Evolutionary conservation across 2,113 vertebrate genomes (phyloP), one percentile per base, ranked within the genome.

Genomic region (Corydoras maculifer): DNA sequence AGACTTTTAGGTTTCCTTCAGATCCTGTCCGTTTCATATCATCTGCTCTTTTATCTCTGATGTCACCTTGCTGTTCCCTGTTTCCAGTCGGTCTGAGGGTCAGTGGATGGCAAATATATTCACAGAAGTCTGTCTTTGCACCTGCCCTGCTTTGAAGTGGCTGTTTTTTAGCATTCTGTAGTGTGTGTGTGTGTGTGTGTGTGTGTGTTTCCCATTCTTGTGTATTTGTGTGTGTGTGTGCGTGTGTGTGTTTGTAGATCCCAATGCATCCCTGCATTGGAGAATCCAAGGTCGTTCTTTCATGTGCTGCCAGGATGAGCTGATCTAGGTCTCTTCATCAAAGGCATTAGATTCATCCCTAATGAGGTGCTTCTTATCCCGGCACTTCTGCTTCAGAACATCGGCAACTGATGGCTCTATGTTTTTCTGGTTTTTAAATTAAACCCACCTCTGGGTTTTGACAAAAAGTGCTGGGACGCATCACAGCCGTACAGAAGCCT

Each of bases 71-170:
- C 49, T 50, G 50, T 67, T 11, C 31, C 32, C 29, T 58, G 51
- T 48, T 13, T 2, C 15, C 80, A 77, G 48, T 84, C 83, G 84
- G 82, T 70, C 77, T 83, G 80, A 81, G 84, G 80, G 58, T 86
- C 83, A 89, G 85, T 87, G 86, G 84, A 84, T 84, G 83, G 83
- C 73, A 87, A 88, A 89, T 87, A 78, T 87, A 88, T 91, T 88
- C 86, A 86, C 81, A 76, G 81, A 80, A 80, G 81, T 85, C 86
- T 87, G 85, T 89, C 84, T 81, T 82, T 84, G 86, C 85, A 85
- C 86, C 84, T 87, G 86, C 83, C 79, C 83, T 43, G 82, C 88
- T 89, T 89, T 90, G 88, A 90, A 90, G 88, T 90, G 82, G 75
- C 83, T 86, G 84, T 80, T 75, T 72, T 73, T 62, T 75, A 57